Base-by-base conservation (phyloP, 2,888 invertebrate genomes). In the Agrotis ipsilon region DNA sequence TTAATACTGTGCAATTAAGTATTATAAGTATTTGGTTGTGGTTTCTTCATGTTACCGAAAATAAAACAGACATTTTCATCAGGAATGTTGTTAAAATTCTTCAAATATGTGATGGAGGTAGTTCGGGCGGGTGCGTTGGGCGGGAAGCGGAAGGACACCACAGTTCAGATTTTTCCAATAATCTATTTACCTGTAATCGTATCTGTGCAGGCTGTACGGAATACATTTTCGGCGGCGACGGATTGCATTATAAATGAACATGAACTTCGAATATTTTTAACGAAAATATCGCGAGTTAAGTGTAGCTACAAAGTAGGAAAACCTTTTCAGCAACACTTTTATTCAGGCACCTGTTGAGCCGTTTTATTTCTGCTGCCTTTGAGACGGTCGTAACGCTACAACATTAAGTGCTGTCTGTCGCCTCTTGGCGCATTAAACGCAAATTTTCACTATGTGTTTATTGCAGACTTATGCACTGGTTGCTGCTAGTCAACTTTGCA, bases 131-230 rank as follows among this genome's bases (percentile, higher is more conserved):
- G 24, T 21, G 66, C 18, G 46, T 49, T 32, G 60, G 43, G 62
- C 54, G 54, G 16, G 11, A 39, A 49, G 16, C 52, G 14, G 32
- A 57, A 45, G 58, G 67, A 67, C 67, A 68, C 65, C 67, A 75
- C 69, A 72, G 71, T 75, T 75, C 83, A 84, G 79, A 87, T 85
- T 88, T 90, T 89, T 87, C 88, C 88, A 79, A 90, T 90, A 90
- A 91, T 90, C 82, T 81, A 83, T 87, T 88, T 86, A 87, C 75
- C 65, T 78, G 74, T 86, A 87, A 88, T 86, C 83, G 80, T 86
- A 88, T 89, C 74, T 75, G 74, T 70, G 73, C 61, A 74, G 32
- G 63, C 63, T 21, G 61, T 46, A n/a, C 14, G 67, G 60, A 81
- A 76, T 75, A 68, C 43, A 72, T 78, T 76, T 67, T 61, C 60